phyloP scores from a whole-genome alignment of 2,888 invertebrate species.

The Bimastos eiseni region DNA sequence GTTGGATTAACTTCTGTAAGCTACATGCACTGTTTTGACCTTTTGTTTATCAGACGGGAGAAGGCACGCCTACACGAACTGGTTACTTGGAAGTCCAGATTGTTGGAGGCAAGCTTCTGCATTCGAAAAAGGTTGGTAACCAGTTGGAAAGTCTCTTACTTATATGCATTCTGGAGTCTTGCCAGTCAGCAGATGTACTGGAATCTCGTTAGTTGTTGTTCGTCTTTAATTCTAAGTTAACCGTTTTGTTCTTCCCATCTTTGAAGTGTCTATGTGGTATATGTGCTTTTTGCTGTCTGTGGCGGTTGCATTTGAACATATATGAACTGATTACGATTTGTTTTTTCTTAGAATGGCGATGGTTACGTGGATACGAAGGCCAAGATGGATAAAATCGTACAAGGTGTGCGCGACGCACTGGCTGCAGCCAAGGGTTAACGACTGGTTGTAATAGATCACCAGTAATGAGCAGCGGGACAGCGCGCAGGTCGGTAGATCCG shows the following conservation, averaged over 20 bases:
- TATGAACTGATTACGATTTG: background rate
- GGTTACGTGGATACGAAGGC: slow-evolving; percentile 34
- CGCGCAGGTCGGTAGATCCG: too few relatives aligned
- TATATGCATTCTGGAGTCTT: too few relatives aligned
- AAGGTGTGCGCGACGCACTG: slow-evolving; percentile 28
- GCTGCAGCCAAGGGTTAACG: too few relatives aligned
- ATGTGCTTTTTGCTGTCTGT: too few relatives aligned
- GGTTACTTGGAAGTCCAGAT: slow-evolving; percentile 34
- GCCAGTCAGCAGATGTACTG: background rate
- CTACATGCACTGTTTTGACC: background rate
- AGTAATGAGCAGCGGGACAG: background rate
- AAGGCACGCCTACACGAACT: slow-evolving; percentile 31
- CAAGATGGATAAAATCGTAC: slow-evolving; percentile 35
- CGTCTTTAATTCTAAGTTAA: background rate
- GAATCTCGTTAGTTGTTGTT: background rate
- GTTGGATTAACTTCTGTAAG: too few relatives aligned
- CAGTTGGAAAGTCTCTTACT: too few relatives aligned
- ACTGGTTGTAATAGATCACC: background rate
- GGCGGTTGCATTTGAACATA: too few relatives aligned
- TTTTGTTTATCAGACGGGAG: slow-evolving; percentile 23
- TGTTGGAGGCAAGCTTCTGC: background rate
- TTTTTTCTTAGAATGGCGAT: slow-evolving; percentile 36
- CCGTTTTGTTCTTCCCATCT: too few relatives aligned
- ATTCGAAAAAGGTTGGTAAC: background rate
- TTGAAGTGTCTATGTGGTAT: background rate